phyloP scores from a whole-genome alignment of 2,797 vertebrate genomes.

The Amblyraja radiata region DNA sequence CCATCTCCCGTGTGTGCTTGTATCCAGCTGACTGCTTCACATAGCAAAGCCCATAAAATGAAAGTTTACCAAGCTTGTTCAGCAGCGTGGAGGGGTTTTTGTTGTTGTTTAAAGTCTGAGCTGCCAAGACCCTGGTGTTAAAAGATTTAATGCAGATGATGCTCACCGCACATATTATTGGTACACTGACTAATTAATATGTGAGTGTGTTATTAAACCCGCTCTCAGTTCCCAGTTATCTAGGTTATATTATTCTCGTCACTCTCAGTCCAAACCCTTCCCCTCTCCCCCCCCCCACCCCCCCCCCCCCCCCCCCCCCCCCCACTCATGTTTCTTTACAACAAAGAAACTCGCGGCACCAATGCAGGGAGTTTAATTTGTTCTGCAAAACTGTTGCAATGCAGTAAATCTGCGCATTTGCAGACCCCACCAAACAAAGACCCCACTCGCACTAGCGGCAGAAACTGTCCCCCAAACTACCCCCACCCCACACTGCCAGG shows the following conservation, averaged over 20 bases:
- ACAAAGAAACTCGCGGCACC: too few species aligned
- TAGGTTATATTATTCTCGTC: too few species aligned
- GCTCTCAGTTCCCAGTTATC: neutral
- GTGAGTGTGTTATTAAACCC: neutral
- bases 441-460: too few species aligned
- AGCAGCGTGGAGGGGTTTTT: too few species aligned
- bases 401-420: neutral
- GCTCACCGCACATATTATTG: too few species aligned
- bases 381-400: neutral
- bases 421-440: neutral
- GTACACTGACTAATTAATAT: neutral
- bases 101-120: neutral
- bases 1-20: neutral
- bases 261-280: too few species aligned
- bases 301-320: too few species aligned
- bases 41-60: neutral
- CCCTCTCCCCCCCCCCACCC: too few species aligned
- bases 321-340: too few species aligned
- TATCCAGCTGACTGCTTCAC: slow-evolving; percentile 3
- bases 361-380: too few species aligned
- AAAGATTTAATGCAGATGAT: neutral
- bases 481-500: too few species aligned
- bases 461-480: too few species aligned
- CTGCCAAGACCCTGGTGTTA: neutral
- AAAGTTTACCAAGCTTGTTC: neutral